These are phyloP conservation scores for Ctenodactylus gundi DNA, from an alignment of 2,113 vertebrate species.

Conservation along the genomic window DNA sequence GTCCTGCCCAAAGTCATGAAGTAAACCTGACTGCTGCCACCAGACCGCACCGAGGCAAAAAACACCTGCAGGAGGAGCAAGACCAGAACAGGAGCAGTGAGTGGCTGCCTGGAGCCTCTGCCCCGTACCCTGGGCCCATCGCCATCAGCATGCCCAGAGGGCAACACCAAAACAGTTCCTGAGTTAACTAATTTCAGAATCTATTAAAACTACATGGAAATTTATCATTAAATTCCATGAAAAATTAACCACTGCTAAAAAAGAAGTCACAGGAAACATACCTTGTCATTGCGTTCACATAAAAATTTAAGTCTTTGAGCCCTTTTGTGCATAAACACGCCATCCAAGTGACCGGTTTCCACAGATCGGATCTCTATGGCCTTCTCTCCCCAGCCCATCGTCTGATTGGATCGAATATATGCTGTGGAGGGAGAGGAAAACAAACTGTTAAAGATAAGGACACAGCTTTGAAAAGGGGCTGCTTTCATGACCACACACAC, in stretches of 20 bases:
- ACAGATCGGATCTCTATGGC: conserved; percentile 99
- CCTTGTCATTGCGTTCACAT: conserved; percentile 99
- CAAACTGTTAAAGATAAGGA: background rate
- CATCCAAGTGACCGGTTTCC: conserved; percentile 97
- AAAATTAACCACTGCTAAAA: background rate
- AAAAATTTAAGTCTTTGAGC: conserved; percentile 99
- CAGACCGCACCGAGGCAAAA: conserved; percentile 97
- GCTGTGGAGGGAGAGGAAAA: conserved; percentile 83
- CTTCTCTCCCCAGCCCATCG: conserved; percentile 99
- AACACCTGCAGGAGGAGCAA: conserved; percentile 88
- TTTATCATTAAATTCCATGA: background rate
- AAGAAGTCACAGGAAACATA: conserved; percentile 63
- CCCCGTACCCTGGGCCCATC: background rate
- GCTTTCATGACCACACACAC: rapidly evolving
- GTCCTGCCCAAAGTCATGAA: conserved; percentile 99
- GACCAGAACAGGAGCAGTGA: background rate
- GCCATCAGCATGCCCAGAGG: background rate
- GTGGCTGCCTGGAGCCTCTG: too few species aligned
- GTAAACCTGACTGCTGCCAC: conserved; percentile 99
- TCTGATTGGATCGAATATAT: conserved; percentile 99
- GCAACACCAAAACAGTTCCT: background rate
- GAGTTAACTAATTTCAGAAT: background rate
- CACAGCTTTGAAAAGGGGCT: background rate
- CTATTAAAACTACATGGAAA: background rate
- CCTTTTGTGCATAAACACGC: conserved; percentile 99